phyloP scores from a whole-genome alignment of 2,888 invertebrate species.

The Macroteleia sp. region DNA sequence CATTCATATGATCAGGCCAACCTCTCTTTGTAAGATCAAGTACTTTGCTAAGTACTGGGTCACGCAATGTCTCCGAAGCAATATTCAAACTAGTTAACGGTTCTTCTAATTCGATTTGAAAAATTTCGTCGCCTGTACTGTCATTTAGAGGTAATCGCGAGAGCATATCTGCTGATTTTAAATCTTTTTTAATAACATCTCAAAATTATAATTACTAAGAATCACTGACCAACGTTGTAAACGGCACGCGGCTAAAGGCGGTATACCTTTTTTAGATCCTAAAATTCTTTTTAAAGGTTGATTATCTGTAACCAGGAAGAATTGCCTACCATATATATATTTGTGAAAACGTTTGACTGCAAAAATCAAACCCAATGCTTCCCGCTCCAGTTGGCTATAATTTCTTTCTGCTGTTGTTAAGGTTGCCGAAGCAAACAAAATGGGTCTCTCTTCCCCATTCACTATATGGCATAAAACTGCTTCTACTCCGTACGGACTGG shows the following conservation, averaged over 20 bases:
- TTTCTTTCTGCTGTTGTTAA: constrained; percentile 63
- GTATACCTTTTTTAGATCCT: constrained; percentile 54
- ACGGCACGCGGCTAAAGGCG: constrained; percentile 62
- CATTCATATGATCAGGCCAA: too few relatives aligned
- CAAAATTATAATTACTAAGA: constrained; percentile 60
- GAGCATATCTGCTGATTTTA: constrained; percentile 42
- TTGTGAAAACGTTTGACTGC: constrained; percentile 69
- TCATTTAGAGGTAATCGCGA: constrained; percentile 19
- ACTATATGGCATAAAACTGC: constrained; percentile 67
- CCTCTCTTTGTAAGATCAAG: too few relatives aligned
- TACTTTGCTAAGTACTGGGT: too few relatives aligned
- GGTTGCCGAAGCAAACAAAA: constrained; percentile 64
- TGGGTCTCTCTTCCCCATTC: constrained; percentile 57
- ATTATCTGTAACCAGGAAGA: constrained; percentile 41
- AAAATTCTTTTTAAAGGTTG: constrained; percentile 64
- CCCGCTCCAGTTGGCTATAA: constrained; percentile 70
- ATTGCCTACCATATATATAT: constrained; percentile 65
- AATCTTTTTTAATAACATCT: constrained; percentile 13
- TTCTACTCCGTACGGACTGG: constrained; percentile 75
- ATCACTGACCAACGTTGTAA: constrained; percentile 64
- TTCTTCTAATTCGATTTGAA: too few relatives aligned
- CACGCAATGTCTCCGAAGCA: too few relatives aligned
- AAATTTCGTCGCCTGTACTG: too few relatives aligned
- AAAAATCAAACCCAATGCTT: constrained; percentile 70
- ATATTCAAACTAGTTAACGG: too few relatives aligned